Conservation (phyloP, 2,888 invertebrate species). For the Furcula furcula region DNA sequence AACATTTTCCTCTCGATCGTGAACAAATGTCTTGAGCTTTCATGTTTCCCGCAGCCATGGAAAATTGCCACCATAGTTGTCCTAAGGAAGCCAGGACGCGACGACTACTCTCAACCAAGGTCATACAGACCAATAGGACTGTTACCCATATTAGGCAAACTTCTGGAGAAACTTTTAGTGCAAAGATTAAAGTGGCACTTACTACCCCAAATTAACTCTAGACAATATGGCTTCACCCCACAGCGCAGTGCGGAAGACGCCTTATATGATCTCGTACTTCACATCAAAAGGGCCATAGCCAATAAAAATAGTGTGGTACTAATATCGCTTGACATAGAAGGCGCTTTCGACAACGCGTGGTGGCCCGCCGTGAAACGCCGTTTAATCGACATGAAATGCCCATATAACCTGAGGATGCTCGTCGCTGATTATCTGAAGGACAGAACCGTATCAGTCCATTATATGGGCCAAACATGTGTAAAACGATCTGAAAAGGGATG, state of each 20-base stretch:
- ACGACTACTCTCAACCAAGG: background rate
- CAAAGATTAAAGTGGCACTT: background rate
- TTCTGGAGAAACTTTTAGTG: background rate
- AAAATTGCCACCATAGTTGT: background rate
- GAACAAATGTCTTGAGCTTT: no score
- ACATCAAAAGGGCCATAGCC: background rate
- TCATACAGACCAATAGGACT: slow-evolving; percentile 1
- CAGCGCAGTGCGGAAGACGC: slow-evolving; percentile 4
- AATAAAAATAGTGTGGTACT: background rate
- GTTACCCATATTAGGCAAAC: background rate
- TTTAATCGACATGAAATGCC: no score
- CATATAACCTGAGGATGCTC: slow-evolving; percentile 2
- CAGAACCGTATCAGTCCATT: background rate
- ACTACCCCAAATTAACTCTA: background rate
- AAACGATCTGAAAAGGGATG: slow-evolving; percentile 6
- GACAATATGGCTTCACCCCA: slow-evolving; percentile 1
- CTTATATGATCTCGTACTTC: background rate
- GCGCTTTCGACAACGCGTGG: background rate
- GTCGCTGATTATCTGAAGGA: background rate
- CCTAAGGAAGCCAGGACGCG: background rate
- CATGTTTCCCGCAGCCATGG: background rate
- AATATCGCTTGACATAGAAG: slow-evolving; percentile 1
- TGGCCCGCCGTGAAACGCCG: no score
- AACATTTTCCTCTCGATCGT: no score
- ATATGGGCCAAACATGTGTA: background rate